Percentiles rank a stretch among this genome's conserved stretches.
Evolutionary conservation across 2,113 vertebrate species (phyloP).

Genomic region (Psephotus haematonotus): DNA sequence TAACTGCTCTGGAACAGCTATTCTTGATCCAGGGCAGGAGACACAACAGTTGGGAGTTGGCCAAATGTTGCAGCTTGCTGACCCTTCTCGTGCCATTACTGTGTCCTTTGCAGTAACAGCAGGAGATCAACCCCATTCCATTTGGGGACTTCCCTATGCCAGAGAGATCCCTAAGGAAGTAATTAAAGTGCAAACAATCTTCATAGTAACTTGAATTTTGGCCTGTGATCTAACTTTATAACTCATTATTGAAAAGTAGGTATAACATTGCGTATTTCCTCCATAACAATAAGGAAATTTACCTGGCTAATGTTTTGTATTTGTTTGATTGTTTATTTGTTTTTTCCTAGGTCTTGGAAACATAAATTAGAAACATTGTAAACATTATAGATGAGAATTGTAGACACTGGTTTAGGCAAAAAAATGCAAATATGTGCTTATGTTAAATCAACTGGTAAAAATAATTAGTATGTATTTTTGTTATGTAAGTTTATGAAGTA

Average conservation of each 20-base stretch:
- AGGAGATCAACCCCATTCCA: neutral
- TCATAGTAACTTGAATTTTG: neutral
- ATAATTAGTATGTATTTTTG: neutral
- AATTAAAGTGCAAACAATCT: slow-evolving; percentile 6
- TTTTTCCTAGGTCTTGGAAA: neutral
- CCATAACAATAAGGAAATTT: neutral
- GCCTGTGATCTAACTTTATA: neutral
- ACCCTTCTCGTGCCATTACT: neutral
- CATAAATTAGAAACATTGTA: neutral
- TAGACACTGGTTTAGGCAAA: neutral
- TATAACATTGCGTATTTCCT: neutral
- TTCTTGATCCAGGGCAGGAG: neutral
- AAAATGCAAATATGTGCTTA: neutral
- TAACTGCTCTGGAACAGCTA: neutral
- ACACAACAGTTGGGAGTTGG: neutral
- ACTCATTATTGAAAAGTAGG: neutral
- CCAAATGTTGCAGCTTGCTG: neutral
- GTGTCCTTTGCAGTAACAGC: neutral
- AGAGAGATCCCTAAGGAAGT: slow-evolving; percentile 21
- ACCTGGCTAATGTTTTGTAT: neutral
- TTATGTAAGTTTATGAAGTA: slow-evolving; percentile 7
- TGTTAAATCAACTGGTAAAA: neutral
- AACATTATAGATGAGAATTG: neutral
- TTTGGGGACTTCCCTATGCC: neutral
- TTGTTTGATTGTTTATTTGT: neutral